A percentile compares a stretch with the other conserved stretches of the same genome.
Conservation (phyloP, 2,797 vertebrate genomes). For the Tangara arthus region DNA sequence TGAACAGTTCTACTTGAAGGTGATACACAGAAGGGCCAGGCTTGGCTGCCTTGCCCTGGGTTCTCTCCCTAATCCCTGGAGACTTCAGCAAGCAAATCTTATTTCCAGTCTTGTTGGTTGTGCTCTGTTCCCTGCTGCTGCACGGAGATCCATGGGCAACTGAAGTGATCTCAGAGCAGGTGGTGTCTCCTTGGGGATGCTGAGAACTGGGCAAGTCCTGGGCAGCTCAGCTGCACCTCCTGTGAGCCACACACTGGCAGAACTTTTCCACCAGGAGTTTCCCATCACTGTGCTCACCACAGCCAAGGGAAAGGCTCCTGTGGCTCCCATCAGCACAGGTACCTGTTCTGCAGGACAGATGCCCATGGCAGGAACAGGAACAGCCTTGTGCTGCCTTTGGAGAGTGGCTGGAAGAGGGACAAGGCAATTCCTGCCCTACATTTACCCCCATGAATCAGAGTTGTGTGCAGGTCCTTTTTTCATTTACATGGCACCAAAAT, state of each 20-base stretch:
- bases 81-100: not conserved
- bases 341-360: not conserved
- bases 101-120: not conserved
- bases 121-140: not conserved
- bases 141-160: not conserved
- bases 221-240: not conserved
- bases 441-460: not conserved
- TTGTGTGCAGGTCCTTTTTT: not conserved
- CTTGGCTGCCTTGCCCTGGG: not conserved
- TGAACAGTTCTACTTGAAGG: not conserved
- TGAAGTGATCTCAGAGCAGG: not conserved
- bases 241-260: rapidly evolving
- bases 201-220: rapidly evolving
- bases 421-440: not conserved
- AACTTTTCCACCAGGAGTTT: not conserved
- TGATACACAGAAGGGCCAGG: not conserved
- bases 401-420: not conserved
- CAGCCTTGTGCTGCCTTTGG: not conserved
- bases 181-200: not conserved
- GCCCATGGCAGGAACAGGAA: not conserved
- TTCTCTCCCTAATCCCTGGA: not conserved
- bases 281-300: not conserved
- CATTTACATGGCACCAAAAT: rapidly evolving
- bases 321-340: not conserved
- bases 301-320: not conserved